Evolutionary conservation across 2,888 invertebrate species (phyloP), one percentile per base, ranked within the genome.

Genomic region (Drepana falcataria): DNA sequence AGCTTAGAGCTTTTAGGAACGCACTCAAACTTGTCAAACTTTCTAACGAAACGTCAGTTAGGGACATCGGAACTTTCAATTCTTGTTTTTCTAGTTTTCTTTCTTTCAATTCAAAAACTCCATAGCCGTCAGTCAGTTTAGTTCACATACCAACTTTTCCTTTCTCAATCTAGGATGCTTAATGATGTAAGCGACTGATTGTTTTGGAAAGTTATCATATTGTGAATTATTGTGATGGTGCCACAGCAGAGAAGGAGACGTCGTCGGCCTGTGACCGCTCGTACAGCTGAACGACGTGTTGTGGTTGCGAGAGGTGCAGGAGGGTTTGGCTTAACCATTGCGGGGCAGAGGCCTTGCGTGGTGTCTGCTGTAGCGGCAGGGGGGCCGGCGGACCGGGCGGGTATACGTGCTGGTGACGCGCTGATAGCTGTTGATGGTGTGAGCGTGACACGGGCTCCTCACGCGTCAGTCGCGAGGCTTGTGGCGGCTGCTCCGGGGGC

Each of bases 321-420:
- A 71, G 98, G 98, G 5, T 99, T 97, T 80, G 98, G 99, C n/a
- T 99, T 99, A 79, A 99, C 98, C 35, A 98, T 99, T 75, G 98
- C 98, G 2, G 98, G 98, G 2, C 98, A 99, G 81, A 95, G 97
- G 76, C 98, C 99, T 0, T 99, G 98, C 80, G 96, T 98, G 61
- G 93, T 99, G 56, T 97, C 98, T 53, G 98, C 97, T 71, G 98
- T 99, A 69, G 98, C 98, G 1, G 92, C 94, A 51, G 96, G 96
- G 1, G 90, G 90, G 58, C 98, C 98, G 2, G 98, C 98, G 0
- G 98, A 98, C 74, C 93, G 94, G 59, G 97, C 97, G 37, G 98
- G 98, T 0, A 88, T 99, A 34, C 93, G 97, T 35, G 96, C 98
- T 44, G 98, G 98, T 0, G 98, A 99, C 76, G 97, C 97, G 69